phyloP scores from a whole-genome alignment of 1,140 invertebrate species.

The Pachypsylla venusta region DNA sequence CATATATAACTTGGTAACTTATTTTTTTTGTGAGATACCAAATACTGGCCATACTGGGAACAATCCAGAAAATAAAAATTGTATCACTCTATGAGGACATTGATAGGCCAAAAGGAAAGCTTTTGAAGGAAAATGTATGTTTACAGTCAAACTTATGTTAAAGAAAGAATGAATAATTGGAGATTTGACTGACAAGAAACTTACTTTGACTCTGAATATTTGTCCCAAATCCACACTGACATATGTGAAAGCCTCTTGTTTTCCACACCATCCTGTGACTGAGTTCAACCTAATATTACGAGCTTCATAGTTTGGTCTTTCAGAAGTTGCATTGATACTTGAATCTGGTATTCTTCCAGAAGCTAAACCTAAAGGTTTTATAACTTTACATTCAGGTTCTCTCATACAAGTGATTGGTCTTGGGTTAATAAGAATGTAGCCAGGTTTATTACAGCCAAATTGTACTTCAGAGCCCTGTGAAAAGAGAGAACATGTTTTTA shows the following conservation, averaged over 20 bases:
- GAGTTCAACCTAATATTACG: slow-evolving; percentile 80
- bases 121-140: no score
- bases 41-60: no score
- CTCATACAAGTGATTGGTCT: slow-evolving; percentile 78
- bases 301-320: slow-evolving; percentile 81
- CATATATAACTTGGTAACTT: no score
- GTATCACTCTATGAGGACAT: no score
- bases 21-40: no score
- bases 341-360: slow-evolving; percentile 86
- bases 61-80: no score
- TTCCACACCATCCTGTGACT: slow-evolving; percentile 89
- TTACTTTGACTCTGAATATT: slow-evolving; percentile 67
- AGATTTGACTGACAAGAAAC: no score
- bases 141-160: no score
- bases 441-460: slow-evolving; percentile 77
- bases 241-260: slow-evolving; percentile 88
- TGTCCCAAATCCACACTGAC: slow-evolving; percentile 85
- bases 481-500: no score
- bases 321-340: slow-evolving; percentile 90
- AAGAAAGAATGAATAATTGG: no score
- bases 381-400: slow-evolving; percentile 85
- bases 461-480: slow-evolving; percentile 64
- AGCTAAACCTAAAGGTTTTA: slow-evolving; percentile 76
- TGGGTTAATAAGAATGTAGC: slow-evolving; percentile 83
- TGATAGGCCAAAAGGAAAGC: no score